Conservation (phyloP, 2,797 vertebrate genomes). For the Columba guinea region DNA sequence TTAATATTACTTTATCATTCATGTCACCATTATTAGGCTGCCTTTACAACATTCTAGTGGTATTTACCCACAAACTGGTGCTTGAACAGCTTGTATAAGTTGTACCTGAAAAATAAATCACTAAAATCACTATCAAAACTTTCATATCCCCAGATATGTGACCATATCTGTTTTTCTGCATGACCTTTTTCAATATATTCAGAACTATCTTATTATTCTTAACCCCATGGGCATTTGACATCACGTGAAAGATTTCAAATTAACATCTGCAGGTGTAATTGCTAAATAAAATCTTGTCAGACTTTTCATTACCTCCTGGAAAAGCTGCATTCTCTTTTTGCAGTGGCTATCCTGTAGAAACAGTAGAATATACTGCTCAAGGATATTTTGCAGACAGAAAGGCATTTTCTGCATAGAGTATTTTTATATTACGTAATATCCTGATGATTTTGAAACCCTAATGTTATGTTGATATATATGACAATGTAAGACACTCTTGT, state of each 20-base stretch:
- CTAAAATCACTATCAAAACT: not conserved
- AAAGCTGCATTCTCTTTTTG: not conserved
- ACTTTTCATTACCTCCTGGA: not conserved
- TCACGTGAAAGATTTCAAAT: not conserved
- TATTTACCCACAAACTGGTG: not conserved
- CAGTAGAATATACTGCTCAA: not conserved
- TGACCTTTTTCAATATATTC: not conserved
- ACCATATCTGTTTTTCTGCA: not conserved
- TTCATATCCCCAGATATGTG: not conserved
- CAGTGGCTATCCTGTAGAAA: not conserved
- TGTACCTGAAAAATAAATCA: slow-evolving; percentile 2
- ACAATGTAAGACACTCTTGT: not conserved
- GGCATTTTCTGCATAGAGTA: not conserved
- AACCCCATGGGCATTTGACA: not conserved
- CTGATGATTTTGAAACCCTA: not conserved
- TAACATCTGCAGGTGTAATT: not conserved
- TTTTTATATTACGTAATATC: slow-evolving; percentile 3
- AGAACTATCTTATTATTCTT: not conserved
- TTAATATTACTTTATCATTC: not conserved
- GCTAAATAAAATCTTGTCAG: slow-evolving; percentile 1
- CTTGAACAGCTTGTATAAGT: not conserved
- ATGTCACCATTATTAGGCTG: not conserved
- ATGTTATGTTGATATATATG: not conserved
- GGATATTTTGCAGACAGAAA: not conserved
- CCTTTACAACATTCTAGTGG: not conserved